Percentiles rank a stretch among this genome's conserved stretches.
These are phyloP conservation scores for Hycleus cichorii DNA, from an alignment of 1,140 invertebrate species.

Conservation along the genomic window DNA sequence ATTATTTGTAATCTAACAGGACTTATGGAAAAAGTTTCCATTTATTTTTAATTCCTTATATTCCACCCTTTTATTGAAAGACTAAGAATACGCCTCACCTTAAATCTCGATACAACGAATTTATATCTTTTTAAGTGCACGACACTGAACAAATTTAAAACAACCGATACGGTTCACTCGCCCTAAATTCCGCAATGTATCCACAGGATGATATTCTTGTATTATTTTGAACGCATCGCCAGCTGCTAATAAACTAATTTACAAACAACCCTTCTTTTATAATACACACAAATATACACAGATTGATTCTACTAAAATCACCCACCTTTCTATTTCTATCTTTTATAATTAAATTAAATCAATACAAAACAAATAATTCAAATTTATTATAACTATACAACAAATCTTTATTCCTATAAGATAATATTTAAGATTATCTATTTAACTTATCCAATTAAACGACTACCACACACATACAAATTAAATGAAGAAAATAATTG, in stretches of 20 bases:
- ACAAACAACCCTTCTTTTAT: too few relatives aligned
- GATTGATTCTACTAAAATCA: too few relatives aligned
- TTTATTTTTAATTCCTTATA: constrained; percentile 41
- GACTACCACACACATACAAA: background rate
- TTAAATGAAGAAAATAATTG: constrained; percentile 14
- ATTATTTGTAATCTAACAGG: constrained; percentile 39
- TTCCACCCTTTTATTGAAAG: constrained; percentile 40
- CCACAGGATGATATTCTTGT: background rate
- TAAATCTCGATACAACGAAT: constrained; percentile 29
- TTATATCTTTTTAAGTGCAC: constrained; percentile 28
- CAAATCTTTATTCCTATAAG: too few relatives aligned
- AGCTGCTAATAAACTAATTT: too few relatives aligned
- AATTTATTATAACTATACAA: too few relatives aligned
- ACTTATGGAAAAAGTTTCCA: constrained; percentile 39
- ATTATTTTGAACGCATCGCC: too few relatives aligned
- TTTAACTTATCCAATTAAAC: too few relatives aligned
- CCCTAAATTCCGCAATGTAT: constrained; percentile 8
- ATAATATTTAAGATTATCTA: too few relatives aligned
- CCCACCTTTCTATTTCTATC: too few relatives aligned
- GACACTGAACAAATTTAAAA: constrained; percentile 22
- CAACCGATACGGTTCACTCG: constrained; percentile 10
- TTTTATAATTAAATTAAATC: too few relatives aligned
- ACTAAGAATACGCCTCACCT: constrained; percentile 30
- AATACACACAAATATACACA: too few relatives aligned
- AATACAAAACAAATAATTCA: too few relatives aligned